A percentile compares a stretch with the other conserved stretches of the same genome.
Evolutionary conservation across 2,113 vertebrate species (phyloP).

Genomic region (Mastomys coucha): DNA sequence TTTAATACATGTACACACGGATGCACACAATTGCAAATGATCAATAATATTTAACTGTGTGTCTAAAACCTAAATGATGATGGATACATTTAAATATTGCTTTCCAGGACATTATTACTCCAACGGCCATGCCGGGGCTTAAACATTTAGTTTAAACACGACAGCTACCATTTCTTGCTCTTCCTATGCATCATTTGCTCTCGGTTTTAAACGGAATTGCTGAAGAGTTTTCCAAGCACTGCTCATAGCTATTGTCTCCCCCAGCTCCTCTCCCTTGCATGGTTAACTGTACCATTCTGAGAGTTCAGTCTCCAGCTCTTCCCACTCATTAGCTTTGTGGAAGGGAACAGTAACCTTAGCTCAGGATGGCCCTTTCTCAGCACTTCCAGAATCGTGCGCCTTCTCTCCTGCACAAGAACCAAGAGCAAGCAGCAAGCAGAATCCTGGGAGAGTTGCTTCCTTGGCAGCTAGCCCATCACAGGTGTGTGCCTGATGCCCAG

Average conservation of each 20-base stretch:
- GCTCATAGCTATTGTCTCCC: conserved; percentile 73
- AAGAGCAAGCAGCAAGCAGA: conserved; percentile 81
- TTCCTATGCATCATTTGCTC: conserved; percentile 76
- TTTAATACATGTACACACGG: conserved; percentile 89
- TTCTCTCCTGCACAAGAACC: conserved; percentile 77
- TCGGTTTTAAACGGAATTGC: conserved; percentile 71
- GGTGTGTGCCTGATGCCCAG: conserved; percentile 85
- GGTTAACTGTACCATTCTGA: conserved; percentile 55
- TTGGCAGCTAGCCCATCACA: conserved; percentile 86
- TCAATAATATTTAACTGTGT: conserved; percentile 91
- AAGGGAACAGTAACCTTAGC: conserved; percentile 67
- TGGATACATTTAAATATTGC: conserved; percentile 90
- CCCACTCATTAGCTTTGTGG: conserved; percentile 78
- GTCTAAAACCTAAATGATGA: conserved; percentile 90
- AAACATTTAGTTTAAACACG: conserved; percentile 82
- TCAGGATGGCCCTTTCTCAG: conserved; percentile 75
- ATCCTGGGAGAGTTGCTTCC: conserved; percentile 77
- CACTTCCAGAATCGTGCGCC: conserved; percentile 73
- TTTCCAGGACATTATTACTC: conserved; percentile 88
- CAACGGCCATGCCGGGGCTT: conserved; percentile 84
- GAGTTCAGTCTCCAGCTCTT: conserved; percentile 69
- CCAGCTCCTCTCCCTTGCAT: not conserved
- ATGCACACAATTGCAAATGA: conserved; percentile 91
- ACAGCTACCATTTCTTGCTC: conserved; percentile 75
- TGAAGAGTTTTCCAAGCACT: conserved; percentile 70